These are phyloP conservation scores for Gambelia wislizenii DNA, from an alignment of 2,797 vertebrate species.

Conservation along the genomic window DNA sequence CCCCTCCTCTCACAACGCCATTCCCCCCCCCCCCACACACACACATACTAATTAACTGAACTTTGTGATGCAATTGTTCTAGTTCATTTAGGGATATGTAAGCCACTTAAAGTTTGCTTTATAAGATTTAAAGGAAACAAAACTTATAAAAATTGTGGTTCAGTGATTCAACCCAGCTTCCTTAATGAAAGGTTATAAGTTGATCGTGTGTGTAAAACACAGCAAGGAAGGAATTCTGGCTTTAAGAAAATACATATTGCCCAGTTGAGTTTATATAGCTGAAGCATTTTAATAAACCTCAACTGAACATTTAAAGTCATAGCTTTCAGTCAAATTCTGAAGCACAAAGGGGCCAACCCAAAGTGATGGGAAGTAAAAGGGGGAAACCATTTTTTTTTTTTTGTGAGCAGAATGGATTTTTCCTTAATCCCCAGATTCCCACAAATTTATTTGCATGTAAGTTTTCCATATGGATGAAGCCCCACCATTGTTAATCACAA, in stretches of 20 bases:
- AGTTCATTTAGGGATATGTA: slow-evolving; percentile 70
- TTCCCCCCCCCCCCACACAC: slow-evolving; percentile 3
- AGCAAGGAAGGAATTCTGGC: slow-evolving; percentile 69
- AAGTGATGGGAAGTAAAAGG: neutral
- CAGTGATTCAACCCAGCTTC: slow-evolving; percentile 57
- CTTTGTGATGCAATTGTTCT: slow-evolving; percentile 64
- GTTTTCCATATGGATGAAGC: neutral
- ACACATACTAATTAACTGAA: slow-evolving; percentile 71
- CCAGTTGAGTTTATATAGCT: slow-evolving; percentile 68
- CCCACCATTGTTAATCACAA: neutral
- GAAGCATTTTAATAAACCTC: slow-evolving; percentile 70
- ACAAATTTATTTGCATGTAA: slow-evolving; percentile 41
- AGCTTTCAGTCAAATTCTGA: slow-evolving; percentile 47
- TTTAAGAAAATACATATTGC: slow-evolving; percentile 71
- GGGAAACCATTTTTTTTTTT: slow-evolving; percentile 53
- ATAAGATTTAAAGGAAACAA: slow-evolving; percentile 73
- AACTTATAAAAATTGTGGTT: slow-evolving; percentile 69
- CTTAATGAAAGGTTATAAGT: slow-evolving; percentile 66
- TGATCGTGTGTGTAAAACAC: slow-evolving; percentile 62
- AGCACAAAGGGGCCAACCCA: slow-evolving; percentile 43
- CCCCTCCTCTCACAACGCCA: slow-evolving; percentile 45
- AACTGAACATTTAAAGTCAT: slow-evolving; percentile 55
- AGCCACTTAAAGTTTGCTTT: slow-evolving; percentile 74
- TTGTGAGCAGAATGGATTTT: slow-evolving; percentile 32
- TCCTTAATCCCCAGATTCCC: slow-evolving; percentile 12